phyloP scores from a whole-genome alignment of 2,888 invertebrate genomes.

The Drosophila paranaensis region DNA sequence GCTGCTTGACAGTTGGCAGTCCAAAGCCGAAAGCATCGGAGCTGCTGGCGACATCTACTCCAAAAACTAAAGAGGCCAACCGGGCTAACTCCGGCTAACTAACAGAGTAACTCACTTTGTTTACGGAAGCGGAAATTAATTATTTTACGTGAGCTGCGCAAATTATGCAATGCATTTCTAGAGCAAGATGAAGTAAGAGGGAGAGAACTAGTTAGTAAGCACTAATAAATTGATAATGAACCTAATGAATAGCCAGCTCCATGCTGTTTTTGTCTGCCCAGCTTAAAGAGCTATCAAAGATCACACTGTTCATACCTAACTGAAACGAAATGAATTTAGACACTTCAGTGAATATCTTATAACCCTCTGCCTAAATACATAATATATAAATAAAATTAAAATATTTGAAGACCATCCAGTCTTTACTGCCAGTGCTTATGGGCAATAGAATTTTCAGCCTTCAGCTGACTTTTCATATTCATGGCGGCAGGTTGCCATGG shows the following conservation, averaged over 20 bases:
- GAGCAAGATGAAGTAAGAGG: not conserved
- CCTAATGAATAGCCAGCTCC: not conserved
- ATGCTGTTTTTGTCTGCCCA: too few species aligned
- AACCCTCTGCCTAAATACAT: not conserved
- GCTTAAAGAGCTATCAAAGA: not conserved
- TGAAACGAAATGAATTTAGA: not conserved
- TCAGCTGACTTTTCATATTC: too few species aligned
- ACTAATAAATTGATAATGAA: conserved; percentile 14
- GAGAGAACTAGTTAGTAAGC: not conserved
- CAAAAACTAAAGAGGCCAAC: conserved; percentile 3
- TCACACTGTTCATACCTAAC: not conserved
- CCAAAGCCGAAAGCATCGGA: conserved; percentile 29
- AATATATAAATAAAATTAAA: not conserved
- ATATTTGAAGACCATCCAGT: too few species aligned
- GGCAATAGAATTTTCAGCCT: not conserved
- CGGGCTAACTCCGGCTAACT: conserved; percentile 39
- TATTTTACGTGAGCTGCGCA: conserved; percentile 57
- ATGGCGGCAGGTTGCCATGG: too few species aligned
- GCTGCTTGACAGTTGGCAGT: conserved; percentile 27
- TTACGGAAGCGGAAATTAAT: conserved; percentile 65
- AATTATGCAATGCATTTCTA: conserved; percentile 54
- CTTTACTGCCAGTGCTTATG: too few species aligned
- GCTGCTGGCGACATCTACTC: conserved; percentile 4
- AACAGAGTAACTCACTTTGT: conserved; percentile 57
- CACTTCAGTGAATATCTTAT: not conserved